Evolutionary conservation across 2,113 vertebrate genomes (phyloP).

Genomic region (Donacobius atricapilla): DNA sequence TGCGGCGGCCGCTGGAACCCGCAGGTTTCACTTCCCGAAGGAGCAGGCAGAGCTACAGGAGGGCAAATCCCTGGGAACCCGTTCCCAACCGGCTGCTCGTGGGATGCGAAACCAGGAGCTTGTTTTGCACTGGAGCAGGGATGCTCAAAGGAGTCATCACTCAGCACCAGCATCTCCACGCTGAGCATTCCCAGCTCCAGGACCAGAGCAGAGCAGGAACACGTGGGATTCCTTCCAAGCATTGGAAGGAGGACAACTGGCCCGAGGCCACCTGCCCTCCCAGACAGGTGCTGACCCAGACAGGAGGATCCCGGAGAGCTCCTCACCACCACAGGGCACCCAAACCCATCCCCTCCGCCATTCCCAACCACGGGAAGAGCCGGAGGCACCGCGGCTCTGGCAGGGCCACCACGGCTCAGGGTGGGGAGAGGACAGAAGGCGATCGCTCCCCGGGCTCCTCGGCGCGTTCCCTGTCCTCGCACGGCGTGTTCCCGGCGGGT

Average conservation of each 20-base stretch:
- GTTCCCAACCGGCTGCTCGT: rapidly evolving
- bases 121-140: background rate
- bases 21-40: background rate
- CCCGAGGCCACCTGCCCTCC: background rate
- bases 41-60: background rate
- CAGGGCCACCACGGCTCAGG: rapidly evolving
- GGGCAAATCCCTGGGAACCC: background rate
- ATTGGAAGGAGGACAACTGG: background rate
- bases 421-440: background rate
- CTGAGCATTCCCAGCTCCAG: rapidly evolving
- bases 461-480: rapidly evolving
- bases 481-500: background rate
- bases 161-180: rapidly evolving
- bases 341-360: rapidly evolving
- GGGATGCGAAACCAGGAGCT: background rate
- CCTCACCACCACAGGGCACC: background rate
- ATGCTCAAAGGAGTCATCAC: rapidly evolving
- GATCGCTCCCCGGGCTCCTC: rapidly evolving
- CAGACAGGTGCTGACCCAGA: too few relatives aligned
- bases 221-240: rapidly evolving
- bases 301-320: background rate
- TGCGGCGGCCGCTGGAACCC: background rate
- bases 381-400: background rate
- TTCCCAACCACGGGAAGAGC: background rate
- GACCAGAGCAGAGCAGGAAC: background rate